Percentiles rank a stretch among this genome's conserved stretches.
Evolutionary conservation across 2,888 invertebrate species (phyloP).

Genomic region (Alsophila aescularia): DNA sequence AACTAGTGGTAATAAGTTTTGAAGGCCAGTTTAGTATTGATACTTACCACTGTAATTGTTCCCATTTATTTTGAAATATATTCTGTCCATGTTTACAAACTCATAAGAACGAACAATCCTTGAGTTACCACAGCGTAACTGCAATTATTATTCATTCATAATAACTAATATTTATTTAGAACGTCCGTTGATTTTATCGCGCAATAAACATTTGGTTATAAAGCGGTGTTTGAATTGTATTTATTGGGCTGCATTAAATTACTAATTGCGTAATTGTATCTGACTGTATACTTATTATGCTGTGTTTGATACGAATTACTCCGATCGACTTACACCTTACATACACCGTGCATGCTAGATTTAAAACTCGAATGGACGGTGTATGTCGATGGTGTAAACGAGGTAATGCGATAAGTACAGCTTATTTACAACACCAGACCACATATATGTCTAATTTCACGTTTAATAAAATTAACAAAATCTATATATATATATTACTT

Average conservation of each 20-base stretch:
- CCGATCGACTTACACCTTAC: too few species aligned
- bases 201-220: background rate
- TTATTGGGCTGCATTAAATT: background rate
- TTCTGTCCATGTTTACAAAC: slow-evolving; percentile 40
- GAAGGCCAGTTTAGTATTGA: background rate
- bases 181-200: background rate
- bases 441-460: too few species aligned
- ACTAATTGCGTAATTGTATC: background rate
- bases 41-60: slow-evolving; percentile 46
- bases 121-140: background rate
- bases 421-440: too few species aligned
- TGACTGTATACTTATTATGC: background rate
- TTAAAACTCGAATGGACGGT: background rate
- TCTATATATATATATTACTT: too few species aligned
- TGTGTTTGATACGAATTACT: too few species aligned
- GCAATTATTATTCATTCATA: background rate
- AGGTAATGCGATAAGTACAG: too few species aligned
- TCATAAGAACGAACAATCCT: background rate
- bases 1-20: too few species aligned
- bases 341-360: background rate
- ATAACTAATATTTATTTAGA: background rate
- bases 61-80: slow-evolving; percentile 50
- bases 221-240: background rate
- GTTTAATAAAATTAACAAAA: too few species aligned
- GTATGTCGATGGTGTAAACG: background rate